Evolutionary conservation across 2,888 invertebrate species (phyloP).

Genomic region (Lycaena phlaeas): DNA sequence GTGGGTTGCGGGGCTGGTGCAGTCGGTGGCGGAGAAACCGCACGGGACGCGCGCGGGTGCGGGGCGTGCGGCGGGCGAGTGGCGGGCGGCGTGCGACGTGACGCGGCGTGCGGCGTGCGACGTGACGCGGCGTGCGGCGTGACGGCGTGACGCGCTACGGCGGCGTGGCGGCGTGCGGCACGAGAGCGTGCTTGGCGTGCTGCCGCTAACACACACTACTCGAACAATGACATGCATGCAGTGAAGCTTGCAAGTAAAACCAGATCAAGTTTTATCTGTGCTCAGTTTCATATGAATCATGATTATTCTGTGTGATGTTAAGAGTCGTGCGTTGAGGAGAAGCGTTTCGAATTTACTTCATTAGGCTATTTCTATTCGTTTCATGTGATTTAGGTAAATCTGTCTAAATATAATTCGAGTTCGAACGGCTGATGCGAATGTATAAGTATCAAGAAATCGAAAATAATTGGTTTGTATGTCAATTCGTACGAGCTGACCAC

Average conservation of each 20-base stretch:
- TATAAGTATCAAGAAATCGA: slow-evolving; percentile 53
- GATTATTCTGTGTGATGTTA: slow-evolving; percentile 69
- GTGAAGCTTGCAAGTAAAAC: slow-evolving; percentile 72
- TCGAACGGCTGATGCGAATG: slow-evolving; percentile 65
- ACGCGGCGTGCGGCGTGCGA: slow-evolving; percentile 27
- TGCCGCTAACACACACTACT: slow-evolving; percentile 57
- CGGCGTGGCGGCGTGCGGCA: slow-evolving; percentile 14
- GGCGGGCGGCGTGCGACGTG: slow-evolving; percentile 18
- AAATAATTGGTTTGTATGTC: slow-evolving; percentile 41
- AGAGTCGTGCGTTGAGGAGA: slow-evolving; percentile 74
- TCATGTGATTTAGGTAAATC: slow-evolving; percentile 64
- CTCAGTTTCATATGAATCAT: slow-evolving; percentile 70
- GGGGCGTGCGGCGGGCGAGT: slow-evolving; percentile 29
- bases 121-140: slow-evolving; percentile 23
- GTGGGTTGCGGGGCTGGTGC: slow-evolving; percentile 38
- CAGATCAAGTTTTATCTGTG: slow-evolving; percentile 70
- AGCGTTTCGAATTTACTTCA: slow-evolving; percentile 73
- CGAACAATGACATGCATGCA: slow-evolving; percentile 70
- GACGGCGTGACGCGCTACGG: slow-evolving; percentile 21
- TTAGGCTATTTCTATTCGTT: slow-evolving; percentile 50
- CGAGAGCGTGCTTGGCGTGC: slow-evolving; percentile 26
- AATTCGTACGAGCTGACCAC: slow-evolving; percentile 41
- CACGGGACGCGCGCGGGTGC: slow-evolving; percentile 28
- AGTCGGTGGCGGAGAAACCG: slow-evolving; percentile 34
- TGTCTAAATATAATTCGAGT: slow-evolving; percentile 60